Percentiles rank a stretch among this genome's conserved stretches.
Evolutionary conservation across 2,113 vertebrate genomes (phyloP).

Genomic region (Panthera leo): DNA sequence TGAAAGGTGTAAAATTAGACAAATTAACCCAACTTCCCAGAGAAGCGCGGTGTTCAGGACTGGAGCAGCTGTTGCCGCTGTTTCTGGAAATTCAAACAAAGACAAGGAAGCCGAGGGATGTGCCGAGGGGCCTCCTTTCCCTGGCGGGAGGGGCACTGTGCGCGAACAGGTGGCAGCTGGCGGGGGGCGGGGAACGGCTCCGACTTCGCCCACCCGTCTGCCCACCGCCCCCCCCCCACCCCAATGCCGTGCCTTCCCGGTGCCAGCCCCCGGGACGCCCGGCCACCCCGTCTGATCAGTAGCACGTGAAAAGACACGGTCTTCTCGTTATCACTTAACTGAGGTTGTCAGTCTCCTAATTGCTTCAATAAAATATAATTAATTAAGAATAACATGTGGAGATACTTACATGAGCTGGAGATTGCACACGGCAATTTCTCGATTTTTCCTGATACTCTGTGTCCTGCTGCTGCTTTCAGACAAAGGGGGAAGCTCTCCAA

Average conservation of each 20-base stretch:
- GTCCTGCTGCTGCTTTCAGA: background rate
- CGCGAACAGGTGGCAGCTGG: fast-evolving
- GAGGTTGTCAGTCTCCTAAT: slow-evolving; percentile 21
- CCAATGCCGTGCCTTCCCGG: background rate
- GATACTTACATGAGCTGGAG: background rate
- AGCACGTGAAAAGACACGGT: background rate
- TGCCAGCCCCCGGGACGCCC: background rate
- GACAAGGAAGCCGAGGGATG: background rate
- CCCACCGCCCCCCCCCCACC: no score
- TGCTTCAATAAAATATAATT: slow-evolving; percentile 62
- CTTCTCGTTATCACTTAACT: background rate
- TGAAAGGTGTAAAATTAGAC: slow-evolving; percentile 85
- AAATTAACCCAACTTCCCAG: slow-evolving; percentile 83
- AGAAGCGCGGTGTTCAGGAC: slow-evolving; percentile 42
- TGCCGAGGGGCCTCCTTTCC: fast-evolving
- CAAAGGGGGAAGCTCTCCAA: background rate
- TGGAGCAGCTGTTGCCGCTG: slow-evolving; percentile 60
- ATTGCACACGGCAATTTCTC: fast-evolving
- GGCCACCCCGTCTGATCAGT: background rate
- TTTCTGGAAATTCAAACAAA: background rate
- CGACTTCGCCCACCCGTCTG: background rate
- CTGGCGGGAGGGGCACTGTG: fast-evolving
- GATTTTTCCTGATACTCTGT: background rate
- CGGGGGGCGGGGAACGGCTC: fast-evolving
- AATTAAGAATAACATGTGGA: slow-evolving; percentile 49